These are phyloP conservation scores for human DNA, from an alignment of 2,113 vertebrate species.

Conservation along the genomic window DNA sequence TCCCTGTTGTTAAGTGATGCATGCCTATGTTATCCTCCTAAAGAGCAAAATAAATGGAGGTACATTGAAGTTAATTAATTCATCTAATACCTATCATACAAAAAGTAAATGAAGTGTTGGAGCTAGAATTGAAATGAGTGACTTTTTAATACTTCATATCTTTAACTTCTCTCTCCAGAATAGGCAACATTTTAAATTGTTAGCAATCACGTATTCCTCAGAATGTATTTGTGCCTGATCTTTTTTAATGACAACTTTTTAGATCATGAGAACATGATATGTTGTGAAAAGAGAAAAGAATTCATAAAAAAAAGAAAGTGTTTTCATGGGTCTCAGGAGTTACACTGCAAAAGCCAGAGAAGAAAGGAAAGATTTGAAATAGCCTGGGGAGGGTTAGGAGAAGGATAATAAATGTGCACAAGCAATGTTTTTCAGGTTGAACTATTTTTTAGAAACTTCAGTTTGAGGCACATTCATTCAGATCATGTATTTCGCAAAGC, in stretches of 20 bases:
- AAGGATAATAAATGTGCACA: neutral
- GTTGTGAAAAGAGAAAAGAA: neutral
- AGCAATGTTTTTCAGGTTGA: neutral
- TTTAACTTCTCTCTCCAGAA: neutral
- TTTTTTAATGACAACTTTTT: neutral
- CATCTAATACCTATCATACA: neutral
- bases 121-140: neutral
- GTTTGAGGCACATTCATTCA: neutral
- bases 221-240: neutral
- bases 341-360: neutral
- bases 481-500: neutral
- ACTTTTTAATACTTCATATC: neutral
- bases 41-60: neutral
- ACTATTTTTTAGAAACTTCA: neutral
- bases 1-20: neutral
- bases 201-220: neutral
- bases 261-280: neutral
- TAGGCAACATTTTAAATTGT: neutral
- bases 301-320: neutral
- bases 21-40: neutral
- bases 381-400: neutral
- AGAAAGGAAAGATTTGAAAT: neutral
- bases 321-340: neutral
- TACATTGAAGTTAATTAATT: neutral
- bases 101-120: neutral